phyloP scores from a whole-genome alignment of 2,888 invertebrate genomes.

The Aporophyla nigra region DNA sequence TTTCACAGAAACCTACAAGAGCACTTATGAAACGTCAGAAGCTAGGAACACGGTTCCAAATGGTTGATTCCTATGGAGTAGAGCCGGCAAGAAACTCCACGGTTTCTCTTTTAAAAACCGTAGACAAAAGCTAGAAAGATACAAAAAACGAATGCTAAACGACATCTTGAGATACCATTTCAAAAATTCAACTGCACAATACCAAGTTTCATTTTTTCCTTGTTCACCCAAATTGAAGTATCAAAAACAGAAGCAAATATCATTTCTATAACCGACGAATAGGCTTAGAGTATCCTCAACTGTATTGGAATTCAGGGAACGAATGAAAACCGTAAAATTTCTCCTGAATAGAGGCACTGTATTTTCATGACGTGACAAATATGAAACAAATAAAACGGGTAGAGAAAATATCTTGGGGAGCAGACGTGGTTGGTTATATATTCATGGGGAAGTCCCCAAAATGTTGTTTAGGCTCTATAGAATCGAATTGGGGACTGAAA shows the following conservation, averaged over 20 bases:
- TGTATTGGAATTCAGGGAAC: slow-evolving; percentile 73
- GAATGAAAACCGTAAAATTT: slow-evolving; percentile 72
- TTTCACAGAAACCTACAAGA: too few species aligned
- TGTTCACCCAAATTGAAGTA: slow-evolving; percentile 23
- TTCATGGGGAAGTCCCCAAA: slow-evolving; percentile 57
- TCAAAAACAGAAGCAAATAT: slow-evolving; percentile 66
- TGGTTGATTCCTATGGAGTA: too few species aligned
- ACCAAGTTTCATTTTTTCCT: slow-evolving; percentile 9
- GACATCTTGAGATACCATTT: background rate
- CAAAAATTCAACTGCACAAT: slow-evolving; percentile 27
- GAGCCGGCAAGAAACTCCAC: too few species aligned
- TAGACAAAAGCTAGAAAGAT: background rate
- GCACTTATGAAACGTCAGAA: too few species aligned
- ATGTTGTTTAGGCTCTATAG: slow-evolving; percentile 60
- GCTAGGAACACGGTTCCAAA: too few species aligned
- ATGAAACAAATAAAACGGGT: slow-evolving; percentile 73
- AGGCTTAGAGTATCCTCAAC: slow-evolving; percentile 20
- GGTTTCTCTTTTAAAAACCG: too few species aligned
- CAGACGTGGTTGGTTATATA: slow-evolving; percentile 61
- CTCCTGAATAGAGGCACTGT: slow-evolving; percentile 69
- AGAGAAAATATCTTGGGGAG: slow-evolving; percentile 51
- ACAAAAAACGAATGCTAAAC: background rate
- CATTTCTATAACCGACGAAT: slow-evolving; percentile 59
- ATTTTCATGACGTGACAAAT: slow-evolving; percentile 80
- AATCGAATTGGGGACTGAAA: slow-evolving; percentile 62